Evolutionary conservation across 1,140 invertebrate species (phyloP).

Genomic region (Adoxophyes honmai): DNA sequence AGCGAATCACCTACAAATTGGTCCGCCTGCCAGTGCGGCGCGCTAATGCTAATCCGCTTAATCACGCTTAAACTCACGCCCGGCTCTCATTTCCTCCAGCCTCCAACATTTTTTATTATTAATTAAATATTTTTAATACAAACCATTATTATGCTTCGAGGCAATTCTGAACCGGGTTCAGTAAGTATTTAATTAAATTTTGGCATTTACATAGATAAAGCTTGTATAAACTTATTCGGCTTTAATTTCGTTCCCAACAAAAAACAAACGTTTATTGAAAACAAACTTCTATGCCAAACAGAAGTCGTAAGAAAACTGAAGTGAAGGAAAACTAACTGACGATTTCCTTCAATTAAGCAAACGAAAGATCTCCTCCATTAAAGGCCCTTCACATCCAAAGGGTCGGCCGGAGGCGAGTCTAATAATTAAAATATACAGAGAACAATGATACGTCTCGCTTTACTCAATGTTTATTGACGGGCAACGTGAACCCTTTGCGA

Average conservation of each 20-base stretch:
- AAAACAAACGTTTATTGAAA: background rate
- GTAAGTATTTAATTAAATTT: too few relatives aligned
- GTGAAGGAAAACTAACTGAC: constrained; percentile 26
- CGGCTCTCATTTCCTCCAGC: constrained; percentile 1
- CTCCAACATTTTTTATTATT: constrained; percentile 5
- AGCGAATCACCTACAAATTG: constrained; percentile 14
- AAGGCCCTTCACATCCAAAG: constrained; percentile 35
- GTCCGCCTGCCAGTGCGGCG: background rate
- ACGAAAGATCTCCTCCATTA: constrained; percentile 42
- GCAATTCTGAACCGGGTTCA: too few relatives aligned
- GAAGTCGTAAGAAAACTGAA: constrained; percentile 25
- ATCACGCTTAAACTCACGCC: constrained; percentile 9
- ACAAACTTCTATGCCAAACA: background rate
- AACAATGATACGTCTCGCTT: constrained; percentile 63
- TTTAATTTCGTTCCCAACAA: too few relatives aligned
- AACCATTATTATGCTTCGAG: background rate
- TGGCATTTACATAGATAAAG: too few relatives aligned
- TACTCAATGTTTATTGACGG: constrained; percentile 63
- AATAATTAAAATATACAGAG: constrained; percentile 67
- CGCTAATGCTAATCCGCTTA: constrained; percentile 10
- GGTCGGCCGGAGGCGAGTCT: constrained; percentile 38
- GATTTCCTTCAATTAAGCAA: constrained; percentile 21
- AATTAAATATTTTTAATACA: constrained; percentile 6
- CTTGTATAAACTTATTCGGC: too few relatives aligned
- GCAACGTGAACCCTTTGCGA: constrained; percentile 50